Evolutionary conservation across 2,113 vertebrate genomes (phyloP), one percentile per base, ranked within the genome.

Genomic region (Chrysemys picta): DNA sequence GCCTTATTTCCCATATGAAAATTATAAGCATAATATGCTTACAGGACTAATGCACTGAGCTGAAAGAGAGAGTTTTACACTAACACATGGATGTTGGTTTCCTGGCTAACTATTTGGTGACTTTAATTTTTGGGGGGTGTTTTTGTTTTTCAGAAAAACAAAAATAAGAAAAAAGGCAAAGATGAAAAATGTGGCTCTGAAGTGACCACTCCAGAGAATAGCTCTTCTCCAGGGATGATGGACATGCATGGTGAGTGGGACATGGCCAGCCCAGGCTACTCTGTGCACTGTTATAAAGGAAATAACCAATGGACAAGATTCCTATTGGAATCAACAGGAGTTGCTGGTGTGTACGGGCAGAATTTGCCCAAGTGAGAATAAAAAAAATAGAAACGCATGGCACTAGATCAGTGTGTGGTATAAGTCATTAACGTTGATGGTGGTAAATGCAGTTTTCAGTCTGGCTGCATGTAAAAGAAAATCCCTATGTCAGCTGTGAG

Each of bases 161-260:
- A 99, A 97, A 99, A 98, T 57, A 99, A 99, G 98, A 99, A 99
- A 96, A 99, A 99, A 82, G 98, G 99, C 81, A 99, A 99, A 98
- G 99, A 99, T 80, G 99, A 99, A 96, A 99, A 99, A 87, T 99
- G 99, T 82, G 99, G 99, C 89, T 99, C 99, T 0, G 99, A 99
- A 97, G 94, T 99, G 94, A 99, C 99, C 62, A 99, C 99, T 49
- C 99, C 99, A 1, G 99, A 99, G 98, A 99, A 99, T 98, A 99
- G 99, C 97, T 99, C 99, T 13, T 99, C 99, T 82, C 99, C 99
- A 0, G 99, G 99, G 91, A 99, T 99, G 99, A 99, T 99, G 99
- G 99, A 99, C 98, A 99, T 99, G 99, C 99, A 99, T 6, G 99
- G 99, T 99, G 95, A 97, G 99, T 95, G 93, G 88, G 82, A 94